These are phyloP conservation scores for Notoglanidium macrostoma DNA, from an alignment of 2,797 vertebrate genomes.

Conservation along the genomic window DNA sequence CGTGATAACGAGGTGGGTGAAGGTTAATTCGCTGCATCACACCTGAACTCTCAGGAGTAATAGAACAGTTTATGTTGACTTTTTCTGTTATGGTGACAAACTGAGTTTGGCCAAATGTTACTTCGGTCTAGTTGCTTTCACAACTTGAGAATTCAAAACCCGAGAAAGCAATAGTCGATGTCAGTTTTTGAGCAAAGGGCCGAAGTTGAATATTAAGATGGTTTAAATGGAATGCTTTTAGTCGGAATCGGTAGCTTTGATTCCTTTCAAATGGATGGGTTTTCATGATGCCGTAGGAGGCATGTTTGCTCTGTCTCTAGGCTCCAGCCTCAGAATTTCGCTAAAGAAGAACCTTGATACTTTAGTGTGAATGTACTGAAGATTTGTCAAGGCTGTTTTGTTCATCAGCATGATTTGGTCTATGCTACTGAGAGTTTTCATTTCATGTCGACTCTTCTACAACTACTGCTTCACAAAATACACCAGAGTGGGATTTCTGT, in stretches of 20 bases:
- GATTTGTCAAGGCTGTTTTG: constrained; percentile 33
- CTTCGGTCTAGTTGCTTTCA: background rate
- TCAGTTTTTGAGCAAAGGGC: background rate
- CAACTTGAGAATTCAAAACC: constrained; percentile 9
- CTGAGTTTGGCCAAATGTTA: constrained; percentile 23
- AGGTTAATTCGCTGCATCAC: constrained; percentile 26
- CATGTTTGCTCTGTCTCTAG: background rate
- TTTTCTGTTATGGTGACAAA: constrained; percentile 50
- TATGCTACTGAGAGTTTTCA: constrained; percentile 1
- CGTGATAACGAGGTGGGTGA: constrained; percentile 87
- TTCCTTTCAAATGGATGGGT: background rate
- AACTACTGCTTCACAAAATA: constrained; percentile 20
- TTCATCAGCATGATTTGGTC: constrained; percentile 30
- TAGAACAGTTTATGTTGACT: constrained; percentile 44
- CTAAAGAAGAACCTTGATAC: constrained; percentile 22
- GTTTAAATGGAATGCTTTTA: constrained; percentile 9
- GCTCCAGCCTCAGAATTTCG: constrained; percentile 4
- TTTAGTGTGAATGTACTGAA: constrained; percentile 9
- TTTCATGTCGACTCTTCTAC: constrained; percentile 3
- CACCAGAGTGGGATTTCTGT: constrained; percentile 46
- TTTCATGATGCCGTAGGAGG: constrained; percentile 7
- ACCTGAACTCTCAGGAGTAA: constrained; percentile 29
- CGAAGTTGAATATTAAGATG: background rate
- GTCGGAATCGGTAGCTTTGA: constrained; percentile 1
- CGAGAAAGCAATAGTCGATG: background rate